Conservation (phyloP, 2,113 vertebrate species). For the Gallinago jamesoni region DNA sequence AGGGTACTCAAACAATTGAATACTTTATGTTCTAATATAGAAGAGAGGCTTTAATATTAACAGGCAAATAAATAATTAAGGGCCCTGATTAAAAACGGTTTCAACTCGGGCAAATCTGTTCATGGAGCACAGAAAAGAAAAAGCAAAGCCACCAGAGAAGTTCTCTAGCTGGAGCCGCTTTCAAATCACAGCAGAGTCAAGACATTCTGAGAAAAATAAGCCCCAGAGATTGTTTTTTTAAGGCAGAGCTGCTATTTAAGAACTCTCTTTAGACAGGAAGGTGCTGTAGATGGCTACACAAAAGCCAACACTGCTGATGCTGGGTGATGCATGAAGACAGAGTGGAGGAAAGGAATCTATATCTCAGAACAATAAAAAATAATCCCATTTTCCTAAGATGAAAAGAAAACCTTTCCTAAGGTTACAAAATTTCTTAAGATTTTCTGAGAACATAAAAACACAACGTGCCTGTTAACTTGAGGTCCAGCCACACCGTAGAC, state of each 20-base stretch:
- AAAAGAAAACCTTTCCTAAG: neutral
- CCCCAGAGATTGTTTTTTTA: neutral
- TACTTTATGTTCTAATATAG: neutral
- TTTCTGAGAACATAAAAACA: neutral
- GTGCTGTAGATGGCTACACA: fast-evolving
- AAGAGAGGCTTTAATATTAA: neutral
- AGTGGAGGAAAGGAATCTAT: neutral
- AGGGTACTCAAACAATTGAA: neutral
- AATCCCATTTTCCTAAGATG: neutral
- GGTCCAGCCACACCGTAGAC: neutral
- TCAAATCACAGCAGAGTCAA: neutral
- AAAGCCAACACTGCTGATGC: neutral
- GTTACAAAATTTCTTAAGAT: neutral
- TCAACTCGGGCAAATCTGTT: neutral
- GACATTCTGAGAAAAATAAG: neutral
- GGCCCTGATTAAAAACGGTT: neutral
- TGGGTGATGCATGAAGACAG: fast-evolving
- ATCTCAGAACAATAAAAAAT: neutral
- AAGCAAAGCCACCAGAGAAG: neutral
- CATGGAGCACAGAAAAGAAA: neutral
- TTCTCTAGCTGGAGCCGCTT: neutral
- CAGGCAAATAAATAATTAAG: constrained; percentile 20
- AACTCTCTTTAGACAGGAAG: neutral
- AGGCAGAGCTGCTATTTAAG: neutral
- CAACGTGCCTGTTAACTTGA: neutral